A percentile compares a stretch with the other conserved stretches of the same genome.
phyloP scores from a whole-genome alignment of 1,140 invertebrate genomes.

The Magallana angulata region DNA sequence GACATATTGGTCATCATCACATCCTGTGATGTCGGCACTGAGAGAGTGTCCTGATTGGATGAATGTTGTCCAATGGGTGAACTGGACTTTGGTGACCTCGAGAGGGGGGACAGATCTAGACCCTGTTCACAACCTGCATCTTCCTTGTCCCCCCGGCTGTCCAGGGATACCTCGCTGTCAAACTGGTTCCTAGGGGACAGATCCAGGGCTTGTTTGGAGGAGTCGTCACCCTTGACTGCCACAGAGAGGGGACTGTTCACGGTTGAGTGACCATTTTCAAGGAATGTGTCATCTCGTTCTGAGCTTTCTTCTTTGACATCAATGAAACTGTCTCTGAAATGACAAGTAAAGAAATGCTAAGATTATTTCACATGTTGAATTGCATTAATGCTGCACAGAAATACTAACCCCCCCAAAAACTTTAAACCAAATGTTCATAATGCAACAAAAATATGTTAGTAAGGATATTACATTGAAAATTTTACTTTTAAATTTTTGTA shows the following conservation, averaged over 20 bases:
- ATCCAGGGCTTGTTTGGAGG: not conserved
- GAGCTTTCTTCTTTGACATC: conserved; percentile 41
- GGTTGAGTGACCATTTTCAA: conserved; percentile 21
- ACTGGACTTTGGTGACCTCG: conserved; percentile 13
- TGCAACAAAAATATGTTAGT: not conserved
- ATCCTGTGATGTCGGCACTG: conserved; percentile 33
- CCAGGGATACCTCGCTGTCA: conserved; percentile 2
- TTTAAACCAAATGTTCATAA: too few species aligned
- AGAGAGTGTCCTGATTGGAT: conserved; percentile 38
- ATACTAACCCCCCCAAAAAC: not conserved
- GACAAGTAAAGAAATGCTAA: not conserved
- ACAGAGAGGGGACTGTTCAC: not conserved
- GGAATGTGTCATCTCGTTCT: conserved; percentile 9
- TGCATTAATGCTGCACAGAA: not conserved
- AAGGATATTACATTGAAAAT: not conserved
- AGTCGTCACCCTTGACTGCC: not conserved
- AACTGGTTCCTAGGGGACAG: conserved; percentile 25
- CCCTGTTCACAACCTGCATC: conserved; percentile 32
- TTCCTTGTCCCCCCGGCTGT: not conserved
- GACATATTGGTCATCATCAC: not conserved
- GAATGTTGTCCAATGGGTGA: conserved; percentile 36
- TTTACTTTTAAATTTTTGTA: not conserved
- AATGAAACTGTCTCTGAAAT: conserved; percentile 7
- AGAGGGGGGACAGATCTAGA: conserved; percentile 10
- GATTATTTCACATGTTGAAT: not conserved